Conservation (phyloP, 2,113 vertebrate species). For the Thryonomys swinderianus region DNA sequence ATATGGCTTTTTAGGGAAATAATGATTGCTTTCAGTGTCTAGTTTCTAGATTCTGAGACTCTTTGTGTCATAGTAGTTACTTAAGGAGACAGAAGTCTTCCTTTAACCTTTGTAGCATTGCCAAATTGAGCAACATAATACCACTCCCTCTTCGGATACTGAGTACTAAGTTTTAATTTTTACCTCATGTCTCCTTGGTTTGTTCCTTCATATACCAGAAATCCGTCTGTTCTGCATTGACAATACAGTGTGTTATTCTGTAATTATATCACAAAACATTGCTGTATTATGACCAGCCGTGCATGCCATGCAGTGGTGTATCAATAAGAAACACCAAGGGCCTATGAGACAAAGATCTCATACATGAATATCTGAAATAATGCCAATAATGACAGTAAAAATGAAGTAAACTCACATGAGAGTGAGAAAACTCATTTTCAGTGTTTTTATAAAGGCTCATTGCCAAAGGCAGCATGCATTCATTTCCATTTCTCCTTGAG, state of each 20-base stretch:
- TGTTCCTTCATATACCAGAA: constrained; percentile 48
- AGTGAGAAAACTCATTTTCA: constrained; percentile 61
- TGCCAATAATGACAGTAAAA: constrained; percentile 70
- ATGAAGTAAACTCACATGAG: constrained; percentile 66
- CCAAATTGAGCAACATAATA: constrained; percentile 24
- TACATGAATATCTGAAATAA: constrained; percentile 58
- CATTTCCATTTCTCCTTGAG: constrained; percentile 74
- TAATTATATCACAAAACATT: constrained; percentile 59
- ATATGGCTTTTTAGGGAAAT: not conserved
- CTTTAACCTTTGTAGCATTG: constrained; percentile 16
- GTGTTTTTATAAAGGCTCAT: constrained; percentile 68
- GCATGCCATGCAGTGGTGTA: not conserved
- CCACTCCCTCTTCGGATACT: constrained; percentile 17
- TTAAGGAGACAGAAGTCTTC: constrained; percentile 48
- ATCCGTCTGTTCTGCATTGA: constrained; percentile 26
- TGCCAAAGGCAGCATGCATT: constrained; percentile 77
- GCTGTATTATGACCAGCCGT: not conserved
- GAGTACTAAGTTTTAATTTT: constrained; percentile 38
- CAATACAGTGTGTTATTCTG: constrained; percentile 45
- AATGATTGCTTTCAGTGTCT: constrained; percentile 27
- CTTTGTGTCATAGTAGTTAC: not conserved
- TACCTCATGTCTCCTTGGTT: constrained; percentile 27
- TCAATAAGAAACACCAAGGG: constrained; percentile 1
- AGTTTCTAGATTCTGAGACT: constrained; percentile 41
- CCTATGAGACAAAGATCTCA: constrained; percentile 5